Conservation (phyloP, 92 coral and sea anemone genomes). For the Anthopleura xanthogrammica region DNA sequence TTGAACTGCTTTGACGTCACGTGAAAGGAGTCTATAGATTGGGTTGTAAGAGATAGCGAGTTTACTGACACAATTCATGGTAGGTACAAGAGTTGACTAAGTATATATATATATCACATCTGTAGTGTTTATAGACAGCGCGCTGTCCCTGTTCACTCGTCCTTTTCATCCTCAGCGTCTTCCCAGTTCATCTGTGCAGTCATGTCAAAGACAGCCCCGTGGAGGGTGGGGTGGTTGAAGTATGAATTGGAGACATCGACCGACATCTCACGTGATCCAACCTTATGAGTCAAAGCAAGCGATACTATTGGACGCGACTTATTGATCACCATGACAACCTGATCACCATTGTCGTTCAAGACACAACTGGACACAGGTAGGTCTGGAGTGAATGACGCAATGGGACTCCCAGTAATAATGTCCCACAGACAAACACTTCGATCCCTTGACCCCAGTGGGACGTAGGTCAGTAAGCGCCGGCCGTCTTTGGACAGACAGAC, state of each 20-base stretch:
- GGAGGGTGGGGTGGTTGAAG: constrained; percentile 88
- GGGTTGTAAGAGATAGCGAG: neutral
- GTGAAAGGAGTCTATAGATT: too few relatives aligned
- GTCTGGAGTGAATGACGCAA: constrained; percentile 94
- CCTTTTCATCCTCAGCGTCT: constrained; percentile 63
- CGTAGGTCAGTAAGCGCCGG: constrained; percentile 76
- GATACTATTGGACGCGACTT: constrained; percentile 96
- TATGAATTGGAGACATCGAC: constrained; percentile 93
- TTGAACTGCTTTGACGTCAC: too few relatives aligned
- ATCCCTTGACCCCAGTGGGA: constrained; percentile 74
- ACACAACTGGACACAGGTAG: constrained; percentile 96
- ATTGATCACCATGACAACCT: constrained; percentile 94
- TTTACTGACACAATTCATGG: neutral
- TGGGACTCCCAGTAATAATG: constrained; percentile 62
- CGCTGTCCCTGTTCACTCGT: neutral
- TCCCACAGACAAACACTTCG: constrained; percentile 94
- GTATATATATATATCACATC: neutral
- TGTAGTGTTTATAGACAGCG: too few relatives aligned
- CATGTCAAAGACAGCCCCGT: constrained; percentile 97
- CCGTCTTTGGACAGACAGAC: constrained; percentile 87
- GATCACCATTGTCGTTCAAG: constrained; percentile 92
- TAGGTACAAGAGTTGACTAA: neutral
- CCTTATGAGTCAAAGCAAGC: constrained; percentile 81
- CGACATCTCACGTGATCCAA: constrained; percentile 91
- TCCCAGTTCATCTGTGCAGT: constrained; percentile 82